These are phyloP conservation scores for Daktulosphaira vitifoliae DNA, from an alignment of 1,140 invertebrate genomes.

Conservation along the genomic window DNA sequence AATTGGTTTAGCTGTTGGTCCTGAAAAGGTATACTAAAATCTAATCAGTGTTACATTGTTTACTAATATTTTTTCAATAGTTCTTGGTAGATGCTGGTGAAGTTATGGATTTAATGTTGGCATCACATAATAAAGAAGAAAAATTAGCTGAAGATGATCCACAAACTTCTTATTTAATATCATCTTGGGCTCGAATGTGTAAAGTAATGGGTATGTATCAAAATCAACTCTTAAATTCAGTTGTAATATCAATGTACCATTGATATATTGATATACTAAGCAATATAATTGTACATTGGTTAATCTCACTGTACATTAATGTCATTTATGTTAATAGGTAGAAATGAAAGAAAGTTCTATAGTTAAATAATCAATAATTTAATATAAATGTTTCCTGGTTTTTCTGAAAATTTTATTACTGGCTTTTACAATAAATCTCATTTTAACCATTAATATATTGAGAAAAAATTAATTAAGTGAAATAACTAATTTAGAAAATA, in stretches of 20 bases:
- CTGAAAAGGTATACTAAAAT: slow-evolving; percentile 60
- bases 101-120: slow-evolving; percentile 91
- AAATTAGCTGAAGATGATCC: slow-evolving; percentile 88
- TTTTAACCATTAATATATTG: no score
- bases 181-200: slow-evolving; percentile 97
- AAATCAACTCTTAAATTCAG: background rate
- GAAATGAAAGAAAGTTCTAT: no score
- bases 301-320: no score
- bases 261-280: no score
- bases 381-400: no score
- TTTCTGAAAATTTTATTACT: no score
- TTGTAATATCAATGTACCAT: background rate
- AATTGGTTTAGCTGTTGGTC: slow-evolving; percentile 94
- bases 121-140: slow-evolving; percentile 72
- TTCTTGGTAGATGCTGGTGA: slow-evolving; percentile 90
- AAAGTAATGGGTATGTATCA: slow-evolving; percentile 72
- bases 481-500: no score
- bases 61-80: slow-evolving; percentile 42
- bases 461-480: no score
- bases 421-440: no score
- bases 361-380: no score
- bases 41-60: background rate
- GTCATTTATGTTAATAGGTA: no score
- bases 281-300: no score
- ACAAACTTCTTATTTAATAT: slow-evolving; percentile 95